Base-by-base conservation (phyloP, 2,888 invertebrate species). In the Dichetophora obliterata region DNA sequence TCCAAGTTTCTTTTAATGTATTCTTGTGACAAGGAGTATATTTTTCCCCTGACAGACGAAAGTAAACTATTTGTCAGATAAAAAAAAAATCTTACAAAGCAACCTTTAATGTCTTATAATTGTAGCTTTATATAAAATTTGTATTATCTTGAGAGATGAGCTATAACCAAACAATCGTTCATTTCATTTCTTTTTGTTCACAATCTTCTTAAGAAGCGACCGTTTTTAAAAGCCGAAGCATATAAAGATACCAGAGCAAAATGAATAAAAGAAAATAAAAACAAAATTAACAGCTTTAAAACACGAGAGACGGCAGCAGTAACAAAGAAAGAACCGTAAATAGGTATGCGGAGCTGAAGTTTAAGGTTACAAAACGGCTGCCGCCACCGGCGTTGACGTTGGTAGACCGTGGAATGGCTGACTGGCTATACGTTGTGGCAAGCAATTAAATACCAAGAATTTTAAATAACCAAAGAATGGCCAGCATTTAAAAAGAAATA, bases 371-470 rank as follows among this genome's bases (percentile, higher is more conserved):
- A 71, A 54, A 71, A 71, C 57, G 37, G 43, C 50, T 59, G 59
- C 71, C 68, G 70, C 70, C 54, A 71, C 71, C 71, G 50, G 43
- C 71, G 71, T 71, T 59, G 71, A 71, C 16, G 22, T 68, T 68
- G 50, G 16, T 24, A 50, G 43, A 31, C 66, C 11, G 61, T 61
- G 63, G n/a, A 31, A 9, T 34, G 24, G 24, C 9, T 24, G 37
- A 65, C 24, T 65, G 31, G 9, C 31, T 65, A 37, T n/a, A 16
- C 34, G 63, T 34, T 65, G 61, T 16, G 37, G 37, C 31, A 65
- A 65, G 27, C 16, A 31, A 34, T 9, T 65, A 34, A 65, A 65
- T 65, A 65, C 63, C 27, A 22, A 59, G 59, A 59, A 59, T 59
- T 59, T 22, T 43, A 14, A 43, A 14, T 43, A 14, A 43, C 43